Conservation (phyloP, 2,888 invertebrate species). For the Coleophora flavipennella region DNA sequence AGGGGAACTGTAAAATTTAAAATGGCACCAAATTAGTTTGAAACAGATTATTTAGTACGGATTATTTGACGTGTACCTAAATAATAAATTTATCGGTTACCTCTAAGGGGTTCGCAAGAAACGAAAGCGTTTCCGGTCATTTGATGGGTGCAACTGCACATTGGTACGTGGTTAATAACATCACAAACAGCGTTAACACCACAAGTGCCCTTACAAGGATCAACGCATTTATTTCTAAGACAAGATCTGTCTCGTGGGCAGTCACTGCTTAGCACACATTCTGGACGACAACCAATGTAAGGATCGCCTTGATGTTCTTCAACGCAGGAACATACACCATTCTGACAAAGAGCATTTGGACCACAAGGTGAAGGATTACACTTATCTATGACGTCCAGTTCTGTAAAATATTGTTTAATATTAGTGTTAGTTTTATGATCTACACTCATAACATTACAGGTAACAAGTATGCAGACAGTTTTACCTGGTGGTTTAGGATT, state of each 20-base stretch:
- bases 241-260: conserved; percentile 78
- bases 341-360: conserved; percentile 70
- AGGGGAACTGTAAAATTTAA: conserved; percentile 37
- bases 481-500: conserved; percentile 52
- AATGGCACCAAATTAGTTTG: too few species aligned
- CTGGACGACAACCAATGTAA: conserved; percentile 77
- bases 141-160: conserved; percentile 79
- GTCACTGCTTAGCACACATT: conserved; percentile 79
- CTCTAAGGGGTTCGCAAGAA: conserved; percentile 70
- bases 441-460: too few species aligned
- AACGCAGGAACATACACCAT: conserved; percentile 74
- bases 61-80: too few species aligned
- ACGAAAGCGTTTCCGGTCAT: conserved; percentile 80
- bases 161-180: conserved; percentile 80
- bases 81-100: conserved; percentile 22
- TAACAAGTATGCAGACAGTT: conserved; percentile 1
- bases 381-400: conserved; percentile 28
- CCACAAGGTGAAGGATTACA: conserved; percentile 80
- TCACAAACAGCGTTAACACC: conserved; percentile 79
- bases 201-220: conserved; percentile 82
- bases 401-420: too few species aligned
- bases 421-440: neutral
- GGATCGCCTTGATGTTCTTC: conserved; percentile 79
- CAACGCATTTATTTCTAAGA: conserved; percentile 76
- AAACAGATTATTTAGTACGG: too few species aligned